phyloP scores from a whole-genome alignment of 2,113 vertebrate genomes.

The Lates calcarifer region DNA sequence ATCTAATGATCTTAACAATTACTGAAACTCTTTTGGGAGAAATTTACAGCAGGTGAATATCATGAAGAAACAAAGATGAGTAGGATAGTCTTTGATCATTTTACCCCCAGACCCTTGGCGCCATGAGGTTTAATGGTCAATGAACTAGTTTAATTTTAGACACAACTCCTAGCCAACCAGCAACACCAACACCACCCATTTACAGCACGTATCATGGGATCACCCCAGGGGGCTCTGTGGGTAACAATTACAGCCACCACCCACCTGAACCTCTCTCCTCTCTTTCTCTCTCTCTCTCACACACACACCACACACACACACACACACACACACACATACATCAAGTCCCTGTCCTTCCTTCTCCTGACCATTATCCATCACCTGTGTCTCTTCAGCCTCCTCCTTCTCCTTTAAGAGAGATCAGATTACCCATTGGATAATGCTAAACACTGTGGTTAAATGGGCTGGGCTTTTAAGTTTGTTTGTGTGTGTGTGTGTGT shows the following conservation, averaged over 20 bases:
- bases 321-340: slow-evolving; percentile 2
- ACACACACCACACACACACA: slow-evolving; percentile 6
- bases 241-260: slow-evolving; percentile 66
- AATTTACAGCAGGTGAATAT: too few relatives aligned
- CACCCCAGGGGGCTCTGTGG: slow-evolving; percentile 47
- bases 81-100: neutral
- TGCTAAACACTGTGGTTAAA: slow-evolving; percentile 61
- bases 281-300: too few relatives aligned
- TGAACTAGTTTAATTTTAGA: slow-evolving; percentile 38
- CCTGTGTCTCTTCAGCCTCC: slow-evolving; percentile 35
- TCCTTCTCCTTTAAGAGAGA: slow-evolving; percentile 33
- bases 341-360: slow-evolving; percentile 6
- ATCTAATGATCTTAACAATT: too few relatives aligned
- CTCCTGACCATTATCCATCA: slow-evolving; percentile 42
- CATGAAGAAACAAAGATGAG: neutral
- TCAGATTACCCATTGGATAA: slow-evolving; percentile 77
- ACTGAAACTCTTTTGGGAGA: too few relatives aligned
- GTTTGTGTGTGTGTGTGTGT: slow-evolving; percentile 20
- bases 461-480: slow-evolving; percentile 13
- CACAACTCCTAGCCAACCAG: slow-evolving; percentile 23
- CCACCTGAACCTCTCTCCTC: slow-evolving; percentile 40
- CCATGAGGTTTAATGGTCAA: slow-evolving; percentile 24
- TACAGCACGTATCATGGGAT: slow-evolving; percentile 37
- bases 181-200: slow-evolving; percentile 45
- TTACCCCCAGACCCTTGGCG: slow-evolving; percentile 18